These are phyloP conservation scores for Eupithecia dodoneata DNA, from an alignment of 2,888 invertebrate species.

Conservation along the genomic window DNA sequence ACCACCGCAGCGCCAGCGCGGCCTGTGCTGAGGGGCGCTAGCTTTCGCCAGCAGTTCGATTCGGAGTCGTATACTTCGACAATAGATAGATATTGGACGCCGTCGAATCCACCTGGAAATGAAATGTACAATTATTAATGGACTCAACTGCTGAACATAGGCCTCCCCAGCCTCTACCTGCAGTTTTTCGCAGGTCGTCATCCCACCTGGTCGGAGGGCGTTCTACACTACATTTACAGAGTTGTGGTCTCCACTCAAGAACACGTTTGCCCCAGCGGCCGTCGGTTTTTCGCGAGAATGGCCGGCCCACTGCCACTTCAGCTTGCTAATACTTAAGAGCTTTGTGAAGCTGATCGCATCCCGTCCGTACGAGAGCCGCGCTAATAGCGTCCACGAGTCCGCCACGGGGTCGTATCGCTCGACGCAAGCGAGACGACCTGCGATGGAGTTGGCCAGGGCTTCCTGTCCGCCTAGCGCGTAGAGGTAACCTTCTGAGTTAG, in stretches of 20 bases:
- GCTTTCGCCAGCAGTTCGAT: slow-evolving; percentile 90
- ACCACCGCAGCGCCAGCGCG: slow-evolving; percentile 96
- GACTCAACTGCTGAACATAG: not conserved
- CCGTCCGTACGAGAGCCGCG: slow-evolving; percentile 91
- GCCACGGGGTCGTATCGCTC: slow-evolving; percentile 92
- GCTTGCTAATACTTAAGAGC: no score
- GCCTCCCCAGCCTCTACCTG: no score
- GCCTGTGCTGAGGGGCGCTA: slow-evolving; percentile 91
- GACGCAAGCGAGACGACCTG: slow-evolving; percentile 94
- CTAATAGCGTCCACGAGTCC: slow-evolving; percentile 94
- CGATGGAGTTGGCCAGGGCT: slow-evolving; percentile 89
- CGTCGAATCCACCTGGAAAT: slow-evolving; percentile 93
- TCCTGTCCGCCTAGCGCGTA: slow-evolving; percentile 98
- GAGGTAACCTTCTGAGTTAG: slow-evolving; percentile 90
- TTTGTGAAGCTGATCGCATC: slow-evolving; percentile 95
- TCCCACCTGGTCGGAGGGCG: no score
- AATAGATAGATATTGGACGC: slow-evolving; percentile 92
- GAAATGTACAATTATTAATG: not conserved
- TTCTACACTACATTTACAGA: no score
- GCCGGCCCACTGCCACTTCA: no score
- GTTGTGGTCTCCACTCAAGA: no score
- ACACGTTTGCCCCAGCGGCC: no score
- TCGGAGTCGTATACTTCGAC: slow-evolving; percentile 96
- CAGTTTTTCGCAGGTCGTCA: no score
- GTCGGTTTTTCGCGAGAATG: no score